Conservation (phyloP, 2,888 invertebrate genomes). For the Mimachlamys varia region DNA sequence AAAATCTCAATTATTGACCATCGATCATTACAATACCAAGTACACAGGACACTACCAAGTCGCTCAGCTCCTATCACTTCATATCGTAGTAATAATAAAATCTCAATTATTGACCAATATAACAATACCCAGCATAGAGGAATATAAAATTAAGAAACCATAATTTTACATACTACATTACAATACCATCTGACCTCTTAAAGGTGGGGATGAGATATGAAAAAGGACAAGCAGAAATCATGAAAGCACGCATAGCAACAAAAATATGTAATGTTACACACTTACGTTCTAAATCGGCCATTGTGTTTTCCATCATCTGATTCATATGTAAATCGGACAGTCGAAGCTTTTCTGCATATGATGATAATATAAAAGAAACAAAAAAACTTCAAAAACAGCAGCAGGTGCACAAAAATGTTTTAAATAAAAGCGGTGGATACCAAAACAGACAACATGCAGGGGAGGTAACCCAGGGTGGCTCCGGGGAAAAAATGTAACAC, state of each 20-base stretch:
- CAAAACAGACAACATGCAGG: slow-evolving; percentile 7
- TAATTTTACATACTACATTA: neutral
- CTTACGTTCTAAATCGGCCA: slow-evolving; percentile 79
- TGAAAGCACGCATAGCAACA: slow-evolving; percentile 25
- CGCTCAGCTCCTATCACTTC: too few species aligned
- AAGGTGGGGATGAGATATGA: neutral
- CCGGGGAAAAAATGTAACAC: neutral
- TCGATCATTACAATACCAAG: too few species aligned
- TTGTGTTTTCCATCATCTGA: slow-evolving; percentile 80
- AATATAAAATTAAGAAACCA: neutral
- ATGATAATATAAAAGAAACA: slow-evolving; percentile 38
- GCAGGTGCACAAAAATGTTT: slow-evolving; percentile 11
- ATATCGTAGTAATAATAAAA: too few species aligned
- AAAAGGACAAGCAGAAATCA: neutral
- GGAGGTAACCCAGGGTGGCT: neutral
- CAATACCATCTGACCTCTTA: neutral
- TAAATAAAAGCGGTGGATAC: slow-evolving; percentile 11
- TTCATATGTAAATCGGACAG: slow-evolving; percentile 79
- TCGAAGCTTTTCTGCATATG: slow-evolving; percentile 77
- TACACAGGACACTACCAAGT: too few species aligned
- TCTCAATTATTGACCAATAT: too few species aligned
- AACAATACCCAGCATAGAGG: neutral
- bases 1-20: too few species aligned
- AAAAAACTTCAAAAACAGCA: slow-evolving; percentile 26
- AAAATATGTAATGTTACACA: slow-evolving; percentile 51